phyloP scores from a whole-genome alignment of 2,797 vertebrate species.

The Brachyrhaphis roseni region DNA sequence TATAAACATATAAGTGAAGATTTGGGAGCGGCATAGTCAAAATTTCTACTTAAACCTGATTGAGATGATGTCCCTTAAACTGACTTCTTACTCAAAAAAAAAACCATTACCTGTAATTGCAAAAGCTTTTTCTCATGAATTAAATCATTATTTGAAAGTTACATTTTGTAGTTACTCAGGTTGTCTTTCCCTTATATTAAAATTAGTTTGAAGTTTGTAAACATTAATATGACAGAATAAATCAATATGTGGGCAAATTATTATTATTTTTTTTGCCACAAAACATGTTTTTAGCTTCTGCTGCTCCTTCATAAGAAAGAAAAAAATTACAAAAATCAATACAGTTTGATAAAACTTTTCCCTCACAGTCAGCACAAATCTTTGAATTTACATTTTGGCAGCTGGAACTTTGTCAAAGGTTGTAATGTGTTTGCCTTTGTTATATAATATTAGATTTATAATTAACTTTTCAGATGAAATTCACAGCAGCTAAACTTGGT shows the following conservation, averaged over 20 bases:
- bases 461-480: slow-evolving; percentile 7
- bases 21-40: not conserved
- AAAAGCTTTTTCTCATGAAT: not conserved
- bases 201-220: not conserved
- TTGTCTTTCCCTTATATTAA: not conserved
- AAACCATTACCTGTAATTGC: not conserved
- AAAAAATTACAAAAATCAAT: not conserved
- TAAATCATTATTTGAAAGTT: not conserved
- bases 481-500: slow-evolving; percentile 7
- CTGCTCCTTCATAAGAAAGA: not conserved
- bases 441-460: not conserved
- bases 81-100: not conserved
- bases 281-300: not conserved
- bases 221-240: not conserved
- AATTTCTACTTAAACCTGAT: not conserved
- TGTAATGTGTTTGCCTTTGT: not conserved
- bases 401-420: not conserved
- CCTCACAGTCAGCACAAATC: not conserved
- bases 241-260: not conserved
- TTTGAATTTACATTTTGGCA: not conserved
- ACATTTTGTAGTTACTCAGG: not conserved
- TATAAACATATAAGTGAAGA: not conserved
- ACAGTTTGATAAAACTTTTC: not conserved
- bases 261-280: not conserved
- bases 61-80: not conserved